Conservation (phyloP, 2,113 vertebrate genomes). For the Galeopterus variegatus region DNA sequence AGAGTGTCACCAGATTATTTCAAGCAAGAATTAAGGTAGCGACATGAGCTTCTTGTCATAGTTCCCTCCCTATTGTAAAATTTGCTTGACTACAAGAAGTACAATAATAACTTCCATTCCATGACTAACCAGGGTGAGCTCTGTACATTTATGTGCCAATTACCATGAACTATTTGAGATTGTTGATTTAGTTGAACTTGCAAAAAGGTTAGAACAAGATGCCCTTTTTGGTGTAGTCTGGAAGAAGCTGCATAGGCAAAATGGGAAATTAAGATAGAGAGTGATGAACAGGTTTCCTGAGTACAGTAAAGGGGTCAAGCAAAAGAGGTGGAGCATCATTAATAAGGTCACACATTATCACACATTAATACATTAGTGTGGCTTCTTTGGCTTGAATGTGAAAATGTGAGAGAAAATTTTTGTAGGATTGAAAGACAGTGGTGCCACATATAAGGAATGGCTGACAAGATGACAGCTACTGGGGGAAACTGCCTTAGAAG, state of each 20-base stretch:
- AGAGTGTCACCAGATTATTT: background rate
- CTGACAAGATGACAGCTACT: slow-evolving; percentile 38
- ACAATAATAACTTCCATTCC: background rate
- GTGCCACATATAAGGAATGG: slow-evolving; percentile 29
- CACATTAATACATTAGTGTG: background rate
- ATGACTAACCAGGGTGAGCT: background rate
- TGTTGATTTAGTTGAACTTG: slow-evolving; percentile 5
- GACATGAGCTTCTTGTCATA: background rate
- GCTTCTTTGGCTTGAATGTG: slow-evolving; percentile 26
- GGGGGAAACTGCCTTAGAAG: background rate
- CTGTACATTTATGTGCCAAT: background rate
- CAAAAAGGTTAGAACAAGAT: background rate
- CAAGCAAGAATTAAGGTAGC: background rate
- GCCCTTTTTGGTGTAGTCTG: background rate
- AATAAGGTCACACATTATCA: background rate
- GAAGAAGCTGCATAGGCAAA: background rate
- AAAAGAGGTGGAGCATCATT: background rate
- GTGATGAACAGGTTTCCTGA: background rate
- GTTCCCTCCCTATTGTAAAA: background rate
- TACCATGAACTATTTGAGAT: background rate
- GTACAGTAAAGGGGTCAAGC: background rate
- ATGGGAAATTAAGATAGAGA: background rate
- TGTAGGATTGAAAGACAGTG: slow-evolving; percentile 3
- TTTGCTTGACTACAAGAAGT: background rate
- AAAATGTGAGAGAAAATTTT: slow-evolving; percentile 45